Percentiles rank a stretch among this genome's conserved stretches.
Conservation (phyloP, 2,888 invertebrate genomes). For the Sympetrum striolatum region DNA sequence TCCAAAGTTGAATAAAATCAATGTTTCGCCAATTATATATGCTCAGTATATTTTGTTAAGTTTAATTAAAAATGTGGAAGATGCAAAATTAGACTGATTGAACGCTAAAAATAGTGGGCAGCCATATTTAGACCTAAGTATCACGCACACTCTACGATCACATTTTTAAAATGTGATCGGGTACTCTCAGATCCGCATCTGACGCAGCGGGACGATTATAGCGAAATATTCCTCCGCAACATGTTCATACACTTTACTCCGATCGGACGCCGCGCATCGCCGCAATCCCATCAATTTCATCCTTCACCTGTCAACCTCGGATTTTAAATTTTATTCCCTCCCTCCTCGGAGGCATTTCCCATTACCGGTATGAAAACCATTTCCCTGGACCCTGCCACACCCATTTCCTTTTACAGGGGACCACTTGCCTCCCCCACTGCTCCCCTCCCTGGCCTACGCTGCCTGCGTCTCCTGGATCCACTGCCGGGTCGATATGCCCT, state of each 20-base stretch:
- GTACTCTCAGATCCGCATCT: too few species aligned
- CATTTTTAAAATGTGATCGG: too few species aligned
- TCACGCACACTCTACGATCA: too few species aligned
- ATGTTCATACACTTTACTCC: neutral
- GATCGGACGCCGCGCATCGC: neutral
- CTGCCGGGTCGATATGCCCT: conserved; percentile 33
- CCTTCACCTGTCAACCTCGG: neutral
- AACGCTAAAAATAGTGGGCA: too few species aligned
- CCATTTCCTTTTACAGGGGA: conserved; percentile 26
- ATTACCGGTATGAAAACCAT: conserved; percentile 3
- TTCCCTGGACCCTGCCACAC: conserved; percentile 32
- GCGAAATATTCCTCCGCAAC: neutral
- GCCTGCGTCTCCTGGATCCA: conserved; percentile 23
- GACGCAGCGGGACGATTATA: too few species aligned
- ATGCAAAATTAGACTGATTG: too few species aligned
- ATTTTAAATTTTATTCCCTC: neutral
- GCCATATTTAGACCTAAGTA: too few species aligned
- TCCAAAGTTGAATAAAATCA: too few species aligned
- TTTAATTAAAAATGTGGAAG: too few species aligned
- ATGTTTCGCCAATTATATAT: too few species aligned
- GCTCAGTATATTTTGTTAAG: too few species aligned
- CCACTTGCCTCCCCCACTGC: neutral
- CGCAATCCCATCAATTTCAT: neutral
- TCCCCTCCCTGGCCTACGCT: neutral
- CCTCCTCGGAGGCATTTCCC: neutral